Evolutionary conservation across 2,888 invertebrate genomes (phyloP), one percentile per base, ranked within the genome.

Genomic region (Agrotis ipsilon): DNA sequence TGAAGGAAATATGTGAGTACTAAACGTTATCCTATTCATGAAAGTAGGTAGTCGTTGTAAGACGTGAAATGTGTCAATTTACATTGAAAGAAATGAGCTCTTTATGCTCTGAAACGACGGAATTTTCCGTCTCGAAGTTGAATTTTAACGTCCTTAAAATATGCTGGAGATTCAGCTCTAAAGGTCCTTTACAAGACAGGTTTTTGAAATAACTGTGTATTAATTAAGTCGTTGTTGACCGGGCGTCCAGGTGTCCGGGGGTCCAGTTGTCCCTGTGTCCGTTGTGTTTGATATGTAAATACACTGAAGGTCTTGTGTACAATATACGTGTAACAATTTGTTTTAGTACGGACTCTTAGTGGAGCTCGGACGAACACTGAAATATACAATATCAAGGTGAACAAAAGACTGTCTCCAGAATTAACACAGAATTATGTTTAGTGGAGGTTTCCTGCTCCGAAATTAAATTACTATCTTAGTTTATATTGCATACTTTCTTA

Each of bases 21-120:
- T 78, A 67, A 79, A 79, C 72, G 78, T 64, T 79, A 55, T 78
- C 64, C 49, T 62, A 58, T 78, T 81, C 57, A 78, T 61, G 24
- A 48, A 57, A 67, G 52, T 61, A 46, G 21, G 46, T n/a, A 54
- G 39, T 59, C 64, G 45, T 27, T 54, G 16, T 64, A 18, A 60
- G 21, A 55, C 59, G 63, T 48, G 48, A 68, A 70, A 64, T 71
- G 67, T 64, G 72, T 71, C 78, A 68, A 78, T 72, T 68, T 71
- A 54, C 60, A 52, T 72, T 62, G 46, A 79, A 58, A 71, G 54
- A 61, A 77, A 64, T 61, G 49, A 59, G 58, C 19, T 71, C 51
- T 67, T 65, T 49, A 48, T 45, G 24, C 32, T 51, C 18, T 43
- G 51, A 48, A 68, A 81, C 60, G 57, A 78, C 67, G 64, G n/a